Base-by-base conservation (phyloP, 2,888 invertebrate genomes). In the Netelia inedita region DNA sequence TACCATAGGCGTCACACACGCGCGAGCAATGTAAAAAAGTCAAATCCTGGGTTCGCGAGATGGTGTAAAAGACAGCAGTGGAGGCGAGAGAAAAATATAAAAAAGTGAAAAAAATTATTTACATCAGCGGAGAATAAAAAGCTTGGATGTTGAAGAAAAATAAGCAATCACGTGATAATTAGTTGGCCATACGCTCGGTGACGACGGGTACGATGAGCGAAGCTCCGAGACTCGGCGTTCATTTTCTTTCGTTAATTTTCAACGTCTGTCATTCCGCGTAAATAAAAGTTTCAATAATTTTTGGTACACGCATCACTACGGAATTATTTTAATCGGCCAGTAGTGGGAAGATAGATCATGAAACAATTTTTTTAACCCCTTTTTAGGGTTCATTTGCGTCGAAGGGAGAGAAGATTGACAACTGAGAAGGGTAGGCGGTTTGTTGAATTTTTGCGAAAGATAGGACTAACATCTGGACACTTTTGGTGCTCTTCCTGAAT, bases 81-180 rank as follows among this genome's bases (percentile, higher is more conserved):
- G 53, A 46, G 19, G 43, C 46, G 80, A 66, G 46, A 63, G 72
- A 41, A 65, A 16, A 73, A 74, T 63, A 43, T 61, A 79, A 73
- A 69, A 87, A 87, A 88, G 84, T 88, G 35, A 68, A 23, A 68
- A 82, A 66, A 73, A 59, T 50, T 55, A 19, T 28, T 16, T 43
- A 14, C n/a, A 21, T 57, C 16, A 14, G 50, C 16, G 28, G 23
- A 28, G 16, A 1, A 19, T 16, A 53, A 78, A 43, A 78, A 41
- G 61, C 43, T 46, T 23, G 10, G 21, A 59, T 59, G 59, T n/a
- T 3, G 11, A 2, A 2, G 16, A 28, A 55, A 35, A 55, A 23
- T 28, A 21, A 21, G 43, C 21, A 78, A 57, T 46, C 88, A 89
- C 82, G 87, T 87, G 88, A 89, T 90, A 88, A 91, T 89, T 88